phyloP scores from a whole-genome alignment of 2,797 vertebrate genomes.

The Steatocranus sp. region DNA sequence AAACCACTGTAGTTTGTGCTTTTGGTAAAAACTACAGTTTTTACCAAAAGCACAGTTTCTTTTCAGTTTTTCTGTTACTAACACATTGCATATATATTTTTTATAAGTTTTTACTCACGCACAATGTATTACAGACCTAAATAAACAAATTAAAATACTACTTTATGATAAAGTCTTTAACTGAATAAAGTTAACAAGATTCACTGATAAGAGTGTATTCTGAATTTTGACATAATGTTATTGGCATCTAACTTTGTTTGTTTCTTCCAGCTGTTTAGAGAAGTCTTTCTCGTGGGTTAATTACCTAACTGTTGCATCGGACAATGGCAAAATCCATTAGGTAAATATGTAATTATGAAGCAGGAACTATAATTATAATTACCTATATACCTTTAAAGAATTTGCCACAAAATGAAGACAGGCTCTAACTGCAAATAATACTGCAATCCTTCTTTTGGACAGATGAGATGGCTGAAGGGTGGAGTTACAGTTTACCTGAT shows the following conservation, averaged over 20 bases:
- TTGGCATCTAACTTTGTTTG: background rate
- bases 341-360: background rate
- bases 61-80: background rate
- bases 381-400: background rate
- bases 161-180: background rate
- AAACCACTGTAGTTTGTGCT: background rate
- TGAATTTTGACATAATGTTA: background rate
- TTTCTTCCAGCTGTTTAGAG: background rate
- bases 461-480: background rate
- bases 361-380: background rate
- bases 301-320: background rate
- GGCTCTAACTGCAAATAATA: background rate
- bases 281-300: background rate
- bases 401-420: fast-evolving
- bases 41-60: too few relatives aligned
- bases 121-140: background rate
- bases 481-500: background rate
- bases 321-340: background rate
- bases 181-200: background rate
- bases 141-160: background rate
- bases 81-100: background rate
- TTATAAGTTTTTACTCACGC: background rate
- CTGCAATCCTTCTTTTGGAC: background rate
- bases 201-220: background rate
- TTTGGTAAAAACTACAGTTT: too few relatives aligned